A percentile compares a stretch with the other conserved stretches of the same genome.
These are phyloP conservation scores for Campoplex nolae DNA, from an alignment of 2,888 invertebrate species.

Conservation along the genomic window DNA sequence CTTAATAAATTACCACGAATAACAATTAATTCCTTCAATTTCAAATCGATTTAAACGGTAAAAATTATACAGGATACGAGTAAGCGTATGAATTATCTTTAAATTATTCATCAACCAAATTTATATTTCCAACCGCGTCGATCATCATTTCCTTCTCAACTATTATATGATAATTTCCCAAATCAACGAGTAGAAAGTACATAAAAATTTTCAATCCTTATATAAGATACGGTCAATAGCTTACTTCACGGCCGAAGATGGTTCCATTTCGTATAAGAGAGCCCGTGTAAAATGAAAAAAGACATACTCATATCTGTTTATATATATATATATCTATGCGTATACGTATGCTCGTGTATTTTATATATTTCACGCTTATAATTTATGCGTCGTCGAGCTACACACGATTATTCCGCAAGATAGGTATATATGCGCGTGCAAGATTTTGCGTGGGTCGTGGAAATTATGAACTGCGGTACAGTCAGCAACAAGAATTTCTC, in stretches of 20 bases:
- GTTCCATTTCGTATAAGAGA: not conserved
- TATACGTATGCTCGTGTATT: constrained; percentile 11
- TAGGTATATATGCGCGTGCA: constrained; percentile 65
- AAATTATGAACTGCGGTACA: constrained; percentile 79
- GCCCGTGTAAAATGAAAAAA: constrained; percentile 13
- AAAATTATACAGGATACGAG: not conserved
- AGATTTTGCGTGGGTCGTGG: constrained; percentile 76
- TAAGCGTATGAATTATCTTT: not conserved
- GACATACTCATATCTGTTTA: not conserved
- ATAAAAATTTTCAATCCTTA: not conserved
- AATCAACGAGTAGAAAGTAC: not conserved
- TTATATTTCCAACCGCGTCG: not conserved
- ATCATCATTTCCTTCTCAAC: not conserved
- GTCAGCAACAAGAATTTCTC: constrained; percentile 70
- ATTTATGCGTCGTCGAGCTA: constrained; percentile 77
- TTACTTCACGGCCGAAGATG: not conserved
- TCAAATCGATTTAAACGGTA: not conserved
- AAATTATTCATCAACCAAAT: not conserved
- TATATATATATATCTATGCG: not conserved
- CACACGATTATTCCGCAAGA: constrained; percentile 78
- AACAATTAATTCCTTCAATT: not conserved
- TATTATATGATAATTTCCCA: not conserved
- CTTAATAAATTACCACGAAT: not conserved
- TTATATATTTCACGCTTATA: constrained; percentile 74
- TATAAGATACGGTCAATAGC: not conserved